Percentiles rank a stretch among this genome's conserved stretches.
Evolutionary conservation across 2,888 invertebrate genomes (phyloP).

Genomic region (Thereva unica): DNA sequence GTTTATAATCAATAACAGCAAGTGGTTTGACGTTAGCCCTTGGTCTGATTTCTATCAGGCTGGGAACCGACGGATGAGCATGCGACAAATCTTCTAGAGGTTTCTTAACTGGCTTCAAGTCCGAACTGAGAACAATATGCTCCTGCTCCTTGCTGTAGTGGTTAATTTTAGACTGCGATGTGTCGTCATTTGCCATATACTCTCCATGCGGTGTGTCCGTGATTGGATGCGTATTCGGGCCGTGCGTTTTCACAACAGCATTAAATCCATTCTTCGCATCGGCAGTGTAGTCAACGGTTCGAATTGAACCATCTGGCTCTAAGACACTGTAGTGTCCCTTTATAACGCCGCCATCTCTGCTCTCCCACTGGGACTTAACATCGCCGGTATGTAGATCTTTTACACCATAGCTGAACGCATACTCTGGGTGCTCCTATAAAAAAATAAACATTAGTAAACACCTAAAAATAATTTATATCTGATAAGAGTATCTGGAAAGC

Average conservation of each 20-base stretch:
- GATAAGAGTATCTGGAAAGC: neutral
- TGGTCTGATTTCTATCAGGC: conserved; percentile 54
- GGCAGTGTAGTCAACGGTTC: conserved; percentile 63
- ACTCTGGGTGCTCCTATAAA: conserved; percentile 60
- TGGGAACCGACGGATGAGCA: conserved; percentile 53
- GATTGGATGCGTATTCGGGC: conserved; percentile 56
- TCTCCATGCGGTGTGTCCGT: conserved; percentile 52
- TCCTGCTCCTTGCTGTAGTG: conserved; percentile 58
- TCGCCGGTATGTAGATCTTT: conserved; percentile 64
- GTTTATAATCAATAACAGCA: conserved; percentile 36
- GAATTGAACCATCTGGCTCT: conserved; percentile 68
- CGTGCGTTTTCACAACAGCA: conserved; percentile 61
- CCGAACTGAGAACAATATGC: conserved; percentile 56
- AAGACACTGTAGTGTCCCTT: conserved; percentile 67
- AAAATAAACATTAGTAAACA: neutral
- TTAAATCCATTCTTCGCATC: conserved; percentile 63
- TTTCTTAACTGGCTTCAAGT: conserved; percentile 51
- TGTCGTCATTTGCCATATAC: conserved; percentile 48
- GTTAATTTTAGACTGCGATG: conserved; percentile 58
- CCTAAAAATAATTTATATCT: conserved; percentile 14
- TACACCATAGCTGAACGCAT: conserved; percentile 64
- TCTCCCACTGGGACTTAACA: conserved; percentile 65
- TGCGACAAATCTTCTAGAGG: conserved; percentile 54
- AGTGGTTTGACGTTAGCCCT: conserved; percentile 53
- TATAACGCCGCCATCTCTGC: conserved; percentile 61